A percentile compares a stretch with the other conserved stretches of the same genome.
phyloP scores from a whole-genome alignment of 1,140 invertebrate genomes.

The Hetaerina americana region DNA sequence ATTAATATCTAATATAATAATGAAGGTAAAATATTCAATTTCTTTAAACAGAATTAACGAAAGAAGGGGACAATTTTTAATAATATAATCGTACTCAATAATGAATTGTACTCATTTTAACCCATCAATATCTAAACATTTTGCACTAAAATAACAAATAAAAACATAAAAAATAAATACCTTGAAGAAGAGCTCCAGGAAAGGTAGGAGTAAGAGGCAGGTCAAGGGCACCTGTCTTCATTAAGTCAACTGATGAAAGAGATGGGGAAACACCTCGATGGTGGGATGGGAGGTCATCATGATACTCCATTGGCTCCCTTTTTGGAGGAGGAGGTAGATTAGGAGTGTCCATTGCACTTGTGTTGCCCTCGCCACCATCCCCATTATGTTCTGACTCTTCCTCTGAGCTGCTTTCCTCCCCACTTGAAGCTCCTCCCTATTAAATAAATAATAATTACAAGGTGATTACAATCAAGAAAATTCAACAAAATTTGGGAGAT shows the following conservation, averaged over 20 bases:
- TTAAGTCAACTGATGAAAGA: neutral
- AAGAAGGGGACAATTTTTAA: too few species aligned
- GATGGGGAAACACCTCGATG: neutral
- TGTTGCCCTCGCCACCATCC: neutral
- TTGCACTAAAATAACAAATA: too few species aligned
- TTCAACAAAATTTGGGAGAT: too few species aligned
- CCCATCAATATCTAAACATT: too few species aligned
- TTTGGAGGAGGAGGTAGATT: neutral
- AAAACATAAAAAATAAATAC: slow-evolving; percentile 25
- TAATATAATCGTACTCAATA: too few species aligned
- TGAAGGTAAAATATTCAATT: too few species aligned
- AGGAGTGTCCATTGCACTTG: neutral
- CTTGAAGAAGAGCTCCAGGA: slow-evolving; percentile 57
- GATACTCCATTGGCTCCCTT: neutral
- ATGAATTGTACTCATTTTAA: too few species aligned
- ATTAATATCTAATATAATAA: too few species aligned
- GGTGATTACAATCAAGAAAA: too few species aligned
- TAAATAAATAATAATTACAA: too few species aligned
- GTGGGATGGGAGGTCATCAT: slow-evolving; percentile 1
- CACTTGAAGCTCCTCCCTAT: slow-evolving; percentile 37
- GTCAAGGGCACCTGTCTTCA: slow-evolving; percentile 39
- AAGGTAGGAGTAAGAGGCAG: slow-evolving; percentile 49
- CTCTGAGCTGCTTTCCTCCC: slow-evolving; percentile 55
- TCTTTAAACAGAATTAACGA: too few species aligned
- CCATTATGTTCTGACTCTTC: slow-evolving; percentile 32